phyloP scores from a whole-genome alignment of 2,113 vertebrate genomes.

The Pterocles gutturalis region DNA sequence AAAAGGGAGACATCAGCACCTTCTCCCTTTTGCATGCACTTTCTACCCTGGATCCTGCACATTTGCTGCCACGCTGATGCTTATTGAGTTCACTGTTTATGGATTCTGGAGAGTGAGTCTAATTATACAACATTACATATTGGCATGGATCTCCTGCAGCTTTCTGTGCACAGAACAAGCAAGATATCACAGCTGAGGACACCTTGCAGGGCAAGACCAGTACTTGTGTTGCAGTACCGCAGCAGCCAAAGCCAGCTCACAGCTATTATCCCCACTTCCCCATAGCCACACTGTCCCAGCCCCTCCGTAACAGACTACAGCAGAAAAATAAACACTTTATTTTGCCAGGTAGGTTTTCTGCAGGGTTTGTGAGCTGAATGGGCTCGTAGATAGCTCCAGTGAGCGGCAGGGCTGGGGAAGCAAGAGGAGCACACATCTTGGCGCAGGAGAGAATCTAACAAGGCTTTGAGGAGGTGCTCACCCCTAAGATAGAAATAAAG shows the following conservation, averaged over 20 bases:
- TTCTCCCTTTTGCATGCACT: background rate
- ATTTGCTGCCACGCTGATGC: rapidly evolving
- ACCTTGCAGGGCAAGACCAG: conserved; percentile 12
- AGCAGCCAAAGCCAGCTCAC: background rate
- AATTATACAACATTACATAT: conserved; percentile 21
- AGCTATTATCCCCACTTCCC: background rate
- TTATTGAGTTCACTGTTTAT: background rate
- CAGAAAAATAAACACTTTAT: background rate
- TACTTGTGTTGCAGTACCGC: background rate
- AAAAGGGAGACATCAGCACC: background rate
- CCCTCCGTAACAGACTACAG: background rate
- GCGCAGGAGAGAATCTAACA: background rate
- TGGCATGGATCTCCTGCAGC: conserved; percentile 33
- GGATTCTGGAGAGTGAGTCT: background rate
- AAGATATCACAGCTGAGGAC: conserved; percentile 15
- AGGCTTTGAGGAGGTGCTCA: background rate
- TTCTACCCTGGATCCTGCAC: background rate
- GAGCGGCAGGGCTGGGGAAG: background rate
- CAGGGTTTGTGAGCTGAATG: background rate
- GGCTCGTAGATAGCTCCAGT: background rate
- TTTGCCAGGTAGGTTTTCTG: background rate
- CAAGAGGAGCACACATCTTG: background rate
- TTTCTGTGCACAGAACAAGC: background rate
- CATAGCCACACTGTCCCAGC: background rate
- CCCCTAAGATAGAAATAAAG: background rate